Base-by-base conservation (phyloP, 2,888 invertebrate species). In the Amphipyra tragopoginis region DNA sequence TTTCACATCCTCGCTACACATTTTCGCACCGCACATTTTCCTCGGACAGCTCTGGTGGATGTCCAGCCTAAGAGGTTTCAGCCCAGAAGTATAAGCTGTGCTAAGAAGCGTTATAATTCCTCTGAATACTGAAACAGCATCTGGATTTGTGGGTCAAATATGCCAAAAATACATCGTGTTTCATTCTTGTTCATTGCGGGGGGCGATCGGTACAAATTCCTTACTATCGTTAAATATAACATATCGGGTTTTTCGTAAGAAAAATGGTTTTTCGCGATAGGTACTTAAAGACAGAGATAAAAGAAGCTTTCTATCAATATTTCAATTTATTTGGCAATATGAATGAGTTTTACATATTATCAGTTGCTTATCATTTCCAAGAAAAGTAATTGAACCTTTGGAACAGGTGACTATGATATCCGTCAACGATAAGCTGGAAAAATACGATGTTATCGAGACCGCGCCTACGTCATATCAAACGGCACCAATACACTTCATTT, bases 121-220 rank as follows among this genome's bases (percentile, higher is more conserved):
- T 5, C 4, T 29, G 29, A 29, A 26, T 26, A 34, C 36, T 36
- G 45, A 50, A 61, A 50, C 29, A 42, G 49, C 2, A 61, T 49
- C 68, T 62, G 6, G 15, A 63, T 48, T 63, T 63, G 11, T 70
- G 70, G 53, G 63, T 69, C 53, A 65, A 45, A 40, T 48, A 21
- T 36, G 38, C 70, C 47, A 43, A 53, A 63, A 70, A 63, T 70
- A 70, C 15, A 52, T 52, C 5, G 45, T n/a, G 33, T 1, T 13
- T 26, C 29, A 29, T 33, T 34, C 10, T 50, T 60, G 14, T 15
- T 38, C 33, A 13, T 33, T 14, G 14, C 4, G 10, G 7, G 8
- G 8, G 4, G 14, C 7, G 29, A 9, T 42, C 13, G 21, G 5
- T 8, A 15, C 33, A 52, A 54, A 3, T 8, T 33, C 0, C 11